A percentile compares a stretch with the other conserved stretches of the same genome.
These are phyloP conservation scores for Sesia bembeciformis DNA, from an alignment of 2,888 invertebrate species.

Conservation along the genomic window DNA sequence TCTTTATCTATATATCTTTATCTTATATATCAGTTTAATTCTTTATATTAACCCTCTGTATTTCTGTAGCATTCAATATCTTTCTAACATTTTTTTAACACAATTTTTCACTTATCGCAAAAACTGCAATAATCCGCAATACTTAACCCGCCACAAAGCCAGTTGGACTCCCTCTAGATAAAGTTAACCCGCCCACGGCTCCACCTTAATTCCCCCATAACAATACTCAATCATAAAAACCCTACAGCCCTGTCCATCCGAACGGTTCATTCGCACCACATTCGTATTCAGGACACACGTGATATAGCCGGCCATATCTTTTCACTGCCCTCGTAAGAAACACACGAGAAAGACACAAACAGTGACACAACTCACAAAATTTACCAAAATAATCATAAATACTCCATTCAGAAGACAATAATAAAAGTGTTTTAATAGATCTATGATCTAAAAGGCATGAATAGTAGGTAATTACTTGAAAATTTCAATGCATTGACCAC, in stretches of 20 bases:
- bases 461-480: no score
- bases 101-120: neutral
- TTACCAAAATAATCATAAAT: no score
- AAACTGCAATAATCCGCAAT: neutral
- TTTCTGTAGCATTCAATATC: no score
- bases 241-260: constrained; percentile 43
- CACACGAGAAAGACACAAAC: neutral
- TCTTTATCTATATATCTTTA: no score
- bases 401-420: no score
- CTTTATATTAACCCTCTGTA: no score
- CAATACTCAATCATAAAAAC: constrained; percentile 58
- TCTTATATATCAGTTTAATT: no score
- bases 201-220: constrained; percentile 21
- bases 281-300: constrained; percentile 56
- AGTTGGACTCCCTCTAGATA: neutral
- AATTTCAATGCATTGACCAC: no score
- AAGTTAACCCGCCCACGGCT: constrained; percentile 1
- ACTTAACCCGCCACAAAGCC: neutral
- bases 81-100: no score
- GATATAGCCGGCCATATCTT: constrained; percentile 49
- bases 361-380: no score
- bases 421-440: no score
- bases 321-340: constrained; percentile 56
- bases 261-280: constrained; percentile 35
- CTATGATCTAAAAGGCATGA: no score